phyloP scores from a whole-genome alignment of 2,113 vertebrate genomes.

The Nyctibius bracteatus region DNA sequence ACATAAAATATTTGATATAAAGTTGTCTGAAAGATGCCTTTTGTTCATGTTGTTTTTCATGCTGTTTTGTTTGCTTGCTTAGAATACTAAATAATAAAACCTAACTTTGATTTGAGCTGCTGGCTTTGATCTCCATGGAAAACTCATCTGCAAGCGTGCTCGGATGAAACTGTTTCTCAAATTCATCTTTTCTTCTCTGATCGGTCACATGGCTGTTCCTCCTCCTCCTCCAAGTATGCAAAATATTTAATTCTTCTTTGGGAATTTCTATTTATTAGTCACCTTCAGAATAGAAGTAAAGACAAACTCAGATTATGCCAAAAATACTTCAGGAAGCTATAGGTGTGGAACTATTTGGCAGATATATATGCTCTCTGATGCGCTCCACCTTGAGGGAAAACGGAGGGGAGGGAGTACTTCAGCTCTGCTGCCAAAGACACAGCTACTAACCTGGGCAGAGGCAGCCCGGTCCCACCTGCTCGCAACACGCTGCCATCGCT shows the following conservation, averaged over 20 bases:
- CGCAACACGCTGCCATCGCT: accelerated
- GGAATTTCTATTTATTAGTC: neutral
- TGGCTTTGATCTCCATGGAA: neutral
- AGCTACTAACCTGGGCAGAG: neutral
- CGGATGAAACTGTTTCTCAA: neutral
- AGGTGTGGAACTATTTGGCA: neutral
- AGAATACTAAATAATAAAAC: neutral
- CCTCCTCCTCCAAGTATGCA: neutral
- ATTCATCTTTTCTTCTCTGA: neutral
- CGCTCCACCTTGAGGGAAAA: neutral
- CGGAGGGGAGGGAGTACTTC: neutral
- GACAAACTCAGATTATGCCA: neutral
- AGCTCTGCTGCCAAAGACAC: neutral
- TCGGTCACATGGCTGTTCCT: neutral
- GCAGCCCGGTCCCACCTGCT: neutral
- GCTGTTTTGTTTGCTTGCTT: neutral
- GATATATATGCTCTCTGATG: accelerated
- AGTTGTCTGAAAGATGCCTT: neutral
- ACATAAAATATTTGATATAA: neutral
- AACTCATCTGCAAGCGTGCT: neutral
- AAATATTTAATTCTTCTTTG: neutral
- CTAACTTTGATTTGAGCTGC: neutral
- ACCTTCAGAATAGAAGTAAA: neutral
- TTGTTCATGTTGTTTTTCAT: neutral
- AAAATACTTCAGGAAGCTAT: neutral